Evolutionary conservation across 2,888 invertebrate genomes (phyloP), one percentile per base, ranked within the genome.

Genomic region (Caenorhabditis parvicauda): DNA sequence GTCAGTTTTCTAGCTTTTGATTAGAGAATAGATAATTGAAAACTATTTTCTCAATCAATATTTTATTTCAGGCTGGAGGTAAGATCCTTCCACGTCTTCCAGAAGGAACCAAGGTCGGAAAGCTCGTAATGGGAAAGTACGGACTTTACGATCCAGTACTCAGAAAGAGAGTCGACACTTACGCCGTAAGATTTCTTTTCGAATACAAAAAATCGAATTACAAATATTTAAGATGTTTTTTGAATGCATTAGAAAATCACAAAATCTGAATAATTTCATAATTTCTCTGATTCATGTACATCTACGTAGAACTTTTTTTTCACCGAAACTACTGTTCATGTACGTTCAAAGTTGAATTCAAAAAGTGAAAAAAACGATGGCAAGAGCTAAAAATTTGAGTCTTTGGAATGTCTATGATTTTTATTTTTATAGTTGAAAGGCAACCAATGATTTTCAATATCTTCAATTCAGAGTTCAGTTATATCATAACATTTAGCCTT

Each of bases 91-190:
- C 78, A 28, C 77, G 78, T 56, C 76, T 78, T 17, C 78, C 78
- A 39, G 78, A 77, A 49, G 78, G 78, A 53, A 79, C 78, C 14
- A 65, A 67, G 21, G 65, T 65, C 52, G 78, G 78, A 46, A 73
- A 76, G 42, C 70, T 78, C 47, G 76, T 78, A 12, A 78, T 78
- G 78, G 78, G 78, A 49, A 79, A 78, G 66, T 78, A 78, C 57
- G 78, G 78, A 17, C 73, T 78, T 37, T 78, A 78, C 54, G 72
- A 74, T 42, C 78, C 78, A 53, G 64, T 71, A 19, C 72, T 76
- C 54, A 62, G 62, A 51, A 74, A 76, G 64, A 61, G 72, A 48
- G 75, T 76, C 42, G 67, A 74, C 49, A 68, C 70, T 25, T 75
- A 71, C 56, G 64, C 72, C 25, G 73, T 74, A 22, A 35, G 70